These are phyloP conservation scores for Peromyscus eremicus DNA, from an alignment of 2,797 vertebrate genomes.

Conservation along the genomic window DNA sequence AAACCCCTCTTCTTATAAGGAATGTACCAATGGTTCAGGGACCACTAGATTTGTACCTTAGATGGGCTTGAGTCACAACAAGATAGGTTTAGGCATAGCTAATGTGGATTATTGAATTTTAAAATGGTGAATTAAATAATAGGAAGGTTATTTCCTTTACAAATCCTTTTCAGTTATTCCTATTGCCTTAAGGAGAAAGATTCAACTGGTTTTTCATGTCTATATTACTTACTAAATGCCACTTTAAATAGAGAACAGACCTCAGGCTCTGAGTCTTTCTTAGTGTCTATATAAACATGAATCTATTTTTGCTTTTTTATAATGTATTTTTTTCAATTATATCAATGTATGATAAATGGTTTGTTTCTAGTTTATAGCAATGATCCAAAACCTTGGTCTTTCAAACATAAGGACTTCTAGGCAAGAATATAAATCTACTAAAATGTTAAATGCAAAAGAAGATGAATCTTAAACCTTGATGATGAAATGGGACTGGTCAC, in stretches of 20 bases:
- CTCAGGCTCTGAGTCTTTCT: not conserved
- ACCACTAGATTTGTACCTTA: not conserved
- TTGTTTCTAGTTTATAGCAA: conserved; percentile 15
- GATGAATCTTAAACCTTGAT: not conserved
- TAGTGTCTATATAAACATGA: not conserved
- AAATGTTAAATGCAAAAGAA: conserved; percentile 32
- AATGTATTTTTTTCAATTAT: conserved; percentile 29
- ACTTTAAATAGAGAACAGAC: conserved; percentile 54
- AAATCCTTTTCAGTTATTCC: conserved; percentile 44
- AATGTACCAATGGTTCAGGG: not conserved
- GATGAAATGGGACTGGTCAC: not conserved
- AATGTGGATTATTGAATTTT: conserved; percentile 16
- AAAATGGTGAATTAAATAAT: conserved; percentile 52
- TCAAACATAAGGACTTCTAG: not conserved
- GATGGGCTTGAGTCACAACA: not conserved
- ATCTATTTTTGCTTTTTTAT: conserved; percentile 14
- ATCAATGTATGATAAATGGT: not conserved
- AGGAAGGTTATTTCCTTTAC: conserved; percentile 51
- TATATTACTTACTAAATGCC: conserved; percentile 11
- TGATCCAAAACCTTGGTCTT: not conserved
- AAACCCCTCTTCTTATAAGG: not conserved
- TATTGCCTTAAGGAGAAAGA: conserved; percentile 25
- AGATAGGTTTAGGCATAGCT: not conserved
- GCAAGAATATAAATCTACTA: conserved; percentile 38
- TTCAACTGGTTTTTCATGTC: not conserved